A percentile compares a stretch with the other conserved stretches of the same genome.
These are phyloP conservation scores for Catharus minimus DNA, from an alignment of 2,113 vertebrate species.

Conservation along the genomic window DNA sequence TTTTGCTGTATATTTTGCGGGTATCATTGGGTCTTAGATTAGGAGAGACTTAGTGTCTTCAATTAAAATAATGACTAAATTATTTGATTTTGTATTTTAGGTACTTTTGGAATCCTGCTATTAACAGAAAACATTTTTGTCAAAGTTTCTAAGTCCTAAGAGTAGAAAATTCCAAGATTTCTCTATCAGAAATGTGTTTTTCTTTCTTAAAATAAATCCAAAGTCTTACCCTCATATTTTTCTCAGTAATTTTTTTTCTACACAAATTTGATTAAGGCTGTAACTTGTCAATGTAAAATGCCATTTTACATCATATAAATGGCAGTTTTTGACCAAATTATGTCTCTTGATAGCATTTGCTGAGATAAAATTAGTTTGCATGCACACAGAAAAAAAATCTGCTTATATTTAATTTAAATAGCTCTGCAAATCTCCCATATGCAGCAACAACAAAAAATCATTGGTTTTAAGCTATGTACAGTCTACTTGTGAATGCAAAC, in stretches of 20 bases:
- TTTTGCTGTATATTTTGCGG: background rate
- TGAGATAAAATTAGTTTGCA: background rate
- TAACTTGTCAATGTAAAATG: background rate
- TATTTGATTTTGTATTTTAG: background rate
- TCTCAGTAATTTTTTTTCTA: background rate
- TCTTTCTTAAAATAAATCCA: background rate
- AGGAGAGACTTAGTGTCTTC: background rate
- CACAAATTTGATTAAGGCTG: background rate
- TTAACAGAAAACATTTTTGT: background rate
- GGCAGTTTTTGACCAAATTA: background rate
- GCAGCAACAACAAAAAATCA: background rate
- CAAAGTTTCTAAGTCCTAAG: background rate
- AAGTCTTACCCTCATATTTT: background rate
- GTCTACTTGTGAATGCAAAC: background rate
- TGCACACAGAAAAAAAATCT: accelerated
- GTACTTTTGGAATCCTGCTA: background rate
- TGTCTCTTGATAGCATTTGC: background rate
- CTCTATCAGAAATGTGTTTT: background rate
- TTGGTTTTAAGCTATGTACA: background rate
- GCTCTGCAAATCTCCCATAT: background rate
- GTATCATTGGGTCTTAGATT: background rate
- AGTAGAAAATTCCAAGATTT: background rate
- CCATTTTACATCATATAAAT: background rate
- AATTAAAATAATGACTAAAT: constrained; percentile 10
- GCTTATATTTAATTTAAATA: background rate